Percentiles rank a stretch among this genome's conserved stretches.
These are phyloP conservation scores for Orchestia grillus DNA, from an alignment of 1,140 invertebrate genomes.

Conservation along the genomic window DNA sequence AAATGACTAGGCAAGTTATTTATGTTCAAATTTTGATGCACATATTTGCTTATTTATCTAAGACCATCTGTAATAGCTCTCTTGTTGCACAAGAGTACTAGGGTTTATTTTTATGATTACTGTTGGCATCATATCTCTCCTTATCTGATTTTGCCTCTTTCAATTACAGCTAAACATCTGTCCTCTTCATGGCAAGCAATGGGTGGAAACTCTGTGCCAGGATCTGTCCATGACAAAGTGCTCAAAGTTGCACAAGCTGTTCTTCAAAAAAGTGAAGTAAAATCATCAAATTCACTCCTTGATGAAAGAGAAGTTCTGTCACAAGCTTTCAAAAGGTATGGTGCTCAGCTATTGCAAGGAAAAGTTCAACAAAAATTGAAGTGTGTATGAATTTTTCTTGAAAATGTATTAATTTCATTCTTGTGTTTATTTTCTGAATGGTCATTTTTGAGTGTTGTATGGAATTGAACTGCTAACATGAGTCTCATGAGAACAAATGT, in stretches of 20 bases:
- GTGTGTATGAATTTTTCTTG: no score
- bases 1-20: no score
- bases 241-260: constrained; percentile 29
- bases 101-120: background rate
- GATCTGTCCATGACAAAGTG: background rate
- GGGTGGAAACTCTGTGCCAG: background rate
- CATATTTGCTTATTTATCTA: background rate
- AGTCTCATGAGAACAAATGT: no score
- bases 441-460: background rate
- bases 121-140: background rate
- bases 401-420: no score
- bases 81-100: background rate
- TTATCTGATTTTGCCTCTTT: background rate
- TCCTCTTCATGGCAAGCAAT: background rate
- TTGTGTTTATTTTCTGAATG: no score
- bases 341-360: background rate
- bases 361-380: no score
- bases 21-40: no score
- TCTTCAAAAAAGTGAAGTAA: background rate
- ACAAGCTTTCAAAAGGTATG: constrained; percentile 29
- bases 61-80: background rate
- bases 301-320: constrained; percentile 10
- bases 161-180: background rate
- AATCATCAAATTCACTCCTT: background rate
- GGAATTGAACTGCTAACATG: no score